Evolutionary conservation across 2,113 vertebrate species (phyloP), one percentile per base, ranked within the genome.

Genomic region (Brachyistius frenatus): DNA sequence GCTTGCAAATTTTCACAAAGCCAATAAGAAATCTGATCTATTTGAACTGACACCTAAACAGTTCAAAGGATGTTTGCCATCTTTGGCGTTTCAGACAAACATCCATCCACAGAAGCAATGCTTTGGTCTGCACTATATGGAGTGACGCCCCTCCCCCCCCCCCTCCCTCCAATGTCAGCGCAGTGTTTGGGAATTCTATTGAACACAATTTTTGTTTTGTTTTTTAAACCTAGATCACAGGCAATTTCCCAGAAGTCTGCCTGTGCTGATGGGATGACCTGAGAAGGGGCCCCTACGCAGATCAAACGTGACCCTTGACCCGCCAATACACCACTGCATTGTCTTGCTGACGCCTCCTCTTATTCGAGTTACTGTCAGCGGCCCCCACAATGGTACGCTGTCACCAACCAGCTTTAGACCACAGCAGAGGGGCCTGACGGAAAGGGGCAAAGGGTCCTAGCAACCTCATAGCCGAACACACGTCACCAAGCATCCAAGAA

Each of bases 221-320:
- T 71, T 83, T 88, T 73, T 36, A 7, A 13, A 44, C 68, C 47
- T 55, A 78, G 44, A 86, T 88, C 85, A 73, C 78, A 78, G 64
- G 62, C 56, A 39, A 85, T 88, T 92, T 95, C 91, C 77, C 82
- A 89, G 80, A 93, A 92, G 71, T 87, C 80, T 74, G 74, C 84
- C 84, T 76, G 71, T 76, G 72, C 77, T 79, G 73, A 91, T 84
- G 88, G 88, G 81, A 82, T 70, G 63, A 83, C 85, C 64, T 11
- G 55, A 70, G 73, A 87, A 80, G 76, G 75, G 84, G 84, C 78
- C 88, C 83, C 79, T 47, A 58, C 50, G 57, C 69, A 85, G 86
- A 93, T 94, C 89, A 94, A 92, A 94, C 78, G 58, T 78, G 78
- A 87, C 85, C 93, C 75, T 47, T 91, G 85, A 91, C 90, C 91